Conservation (phyloP, 2,113 vertebrate species). For the Datnioides undecimradiatus region DNA sequence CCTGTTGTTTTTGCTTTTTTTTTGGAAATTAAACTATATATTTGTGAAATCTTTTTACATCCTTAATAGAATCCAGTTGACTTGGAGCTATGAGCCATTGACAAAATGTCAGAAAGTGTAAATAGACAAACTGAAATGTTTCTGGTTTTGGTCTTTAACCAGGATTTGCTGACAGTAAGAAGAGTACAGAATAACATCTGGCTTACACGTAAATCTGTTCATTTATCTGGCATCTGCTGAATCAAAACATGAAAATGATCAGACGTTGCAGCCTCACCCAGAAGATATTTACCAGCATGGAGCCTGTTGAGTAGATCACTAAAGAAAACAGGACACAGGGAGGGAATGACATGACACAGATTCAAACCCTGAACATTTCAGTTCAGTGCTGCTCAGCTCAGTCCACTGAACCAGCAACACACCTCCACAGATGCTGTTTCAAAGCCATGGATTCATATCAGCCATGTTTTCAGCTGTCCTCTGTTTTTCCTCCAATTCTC, state of each 20-base stretch:
- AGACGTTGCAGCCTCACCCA: neutral
- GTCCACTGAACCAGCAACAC: neutral
- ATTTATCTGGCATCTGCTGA: no score
- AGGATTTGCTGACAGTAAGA: neutral
- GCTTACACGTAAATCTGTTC: no score
- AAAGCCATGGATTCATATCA: neutral
- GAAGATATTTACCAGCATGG: neutral
- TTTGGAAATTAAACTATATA: no score
- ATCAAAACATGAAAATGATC: neutral
- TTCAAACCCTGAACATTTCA: neutral
- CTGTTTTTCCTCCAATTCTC: slow-evolving; percentile 53
- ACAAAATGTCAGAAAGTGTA: no score
- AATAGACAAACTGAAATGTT: no score
- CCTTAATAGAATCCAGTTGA: neutral
- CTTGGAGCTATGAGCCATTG: no score
- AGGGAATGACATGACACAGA: neutral
- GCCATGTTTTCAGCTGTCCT: slow-evolving; percentile 4
- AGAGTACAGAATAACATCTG: no score
- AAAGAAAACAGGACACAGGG: neutral
- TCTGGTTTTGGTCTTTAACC: no score
- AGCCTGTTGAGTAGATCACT: neutral
- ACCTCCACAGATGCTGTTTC: neutral
- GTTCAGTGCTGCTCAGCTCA: neutral
- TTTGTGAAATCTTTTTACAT: no score
- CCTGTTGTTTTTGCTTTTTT: no score